These are phyloP conservation scores for Chrysemys picta DNA, from an alignment of 2,113 vertebrate species.

Conservation along the genomic window DNA sequence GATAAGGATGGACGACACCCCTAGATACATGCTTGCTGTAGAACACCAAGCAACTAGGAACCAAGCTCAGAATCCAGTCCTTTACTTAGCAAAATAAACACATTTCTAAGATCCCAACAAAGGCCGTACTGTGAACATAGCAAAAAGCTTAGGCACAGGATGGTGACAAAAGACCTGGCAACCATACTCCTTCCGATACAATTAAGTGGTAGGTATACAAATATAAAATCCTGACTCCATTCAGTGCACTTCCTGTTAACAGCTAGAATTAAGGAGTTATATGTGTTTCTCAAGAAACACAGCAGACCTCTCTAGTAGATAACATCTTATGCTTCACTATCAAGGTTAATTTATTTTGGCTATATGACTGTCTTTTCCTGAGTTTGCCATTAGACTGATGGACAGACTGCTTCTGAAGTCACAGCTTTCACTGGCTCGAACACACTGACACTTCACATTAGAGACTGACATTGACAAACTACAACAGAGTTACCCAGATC, in stretches of 20 bases:
- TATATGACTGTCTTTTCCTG: background rate
- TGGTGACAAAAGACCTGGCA: background rate
- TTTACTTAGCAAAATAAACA: background rate
- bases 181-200: background rate
- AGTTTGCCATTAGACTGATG: background rate
- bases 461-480: background rate
- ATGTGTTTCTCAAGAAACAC: background rate
- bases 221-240: background rate
- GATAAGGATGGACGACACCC: background rate
- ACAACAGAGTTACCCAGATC: background rate
- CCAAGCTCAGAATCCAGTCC: background rate
- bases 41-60: background rate
- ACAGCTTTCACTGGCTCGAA: background rate
- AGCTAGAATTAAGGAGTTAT: background rate
- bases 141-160: background rate
- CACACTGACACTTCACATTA: background rate
- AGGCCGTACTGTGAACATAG: background rate
- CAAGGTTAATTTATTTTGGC: background rate
- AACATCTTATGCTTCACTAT: too few relatives aligned
- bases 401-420: background rate
- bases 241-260: background rate
- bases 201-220: background rate
- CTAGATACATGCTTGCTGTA: background rate
- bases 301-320: background rate
- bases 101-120: background rate